Conservation (phyloP, 2,113 vertebrate genomes). For the Cygnus buccinator region DNA sequence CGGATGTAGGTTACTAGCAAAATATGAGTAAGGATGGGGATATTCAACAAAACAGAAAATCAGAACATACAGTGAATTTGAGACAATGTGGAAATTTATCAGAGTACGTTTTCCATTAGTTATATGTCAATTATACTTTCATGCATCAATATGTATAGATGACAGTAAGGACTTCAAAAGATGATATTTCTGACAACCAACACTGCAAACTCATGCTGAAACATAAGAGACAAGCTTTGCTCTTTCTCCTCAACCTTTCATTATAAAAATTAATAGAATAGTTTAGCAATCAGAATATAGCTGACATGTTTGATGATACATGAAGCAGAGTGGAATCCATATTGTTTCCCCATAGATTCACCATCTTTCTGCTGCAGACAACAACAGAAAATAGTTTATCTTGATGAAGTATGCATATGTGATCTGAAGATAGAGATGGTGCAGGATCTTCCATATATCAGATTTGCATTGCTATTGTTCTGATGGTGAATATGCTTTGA, state of each 20-base stretch:
- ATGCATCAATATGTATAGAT: not conserved
- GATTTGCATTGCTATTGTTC: not conserved
- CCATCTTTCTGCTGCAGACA: not conserved
- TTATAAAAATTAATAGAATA: not conserved
- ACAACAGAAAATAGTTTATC: not conserved
- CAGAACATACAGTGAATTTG: not conserved
- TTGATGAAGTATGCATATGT: not conserved
- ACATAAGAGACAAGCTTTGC: not conserved
- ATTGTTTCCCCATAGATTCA: not conserved
- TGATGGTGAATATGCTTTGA: not conserved
- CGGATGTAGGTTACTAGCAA: conserved; percentile 3
- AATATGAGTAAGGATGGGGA: not conserved
- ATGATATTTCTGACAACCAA: not conserved
- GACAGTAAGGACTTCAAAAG: conserved; percentile 32
- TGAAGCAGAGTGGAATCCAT: not conserved
- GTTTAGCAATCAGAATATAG: not conserved
- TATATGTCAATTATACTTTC: conserved; percentile 20
- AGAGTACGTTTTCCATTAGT: not conserved
- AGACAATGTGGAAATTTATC: conserved; percentile 21
- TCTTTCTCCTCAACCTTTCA: conserved; percentile 1
- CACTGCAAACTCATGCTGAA: not conserved
- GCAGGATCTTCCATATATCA: not conserved
- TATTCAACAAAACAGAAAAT: not conserved
- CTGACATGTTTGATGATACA: not conserved
- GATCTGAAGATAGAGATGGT: not conserved